Evolutionary conservation across 1,140 invertebrate genomes (phyloP).

Genomic region (Heterodera schachtii): DNA sequence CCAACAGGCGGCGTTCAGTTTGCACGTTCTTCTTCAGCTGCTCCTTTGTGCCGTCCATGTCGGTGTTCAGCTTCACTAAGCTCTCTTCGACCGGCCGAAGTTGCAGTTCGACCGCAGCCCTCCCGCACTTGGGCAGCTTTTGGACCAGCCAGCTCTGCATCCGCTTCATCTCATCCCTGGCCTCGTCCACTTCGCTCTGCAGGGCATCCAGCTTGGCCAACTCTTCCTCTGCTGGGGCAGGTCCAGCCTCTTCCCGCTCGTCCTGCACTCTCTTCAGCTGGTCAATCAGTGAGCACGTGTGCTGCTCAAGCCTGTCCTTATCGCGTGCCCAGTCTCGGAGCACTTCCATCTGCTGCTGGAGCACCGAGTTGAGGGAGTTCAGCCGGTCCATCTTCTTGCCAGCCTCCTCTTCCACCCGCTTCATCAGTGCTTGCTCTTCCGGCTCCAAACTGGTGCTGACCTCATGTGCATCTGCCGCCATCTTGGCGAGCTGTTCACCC

Average conservation of each 20-base stretch:
- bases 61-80: slow-evolving; percentile 15
- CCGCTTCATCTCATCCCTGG: slow-evolving; percentile 7
- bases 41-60: slow-evolving; percentile 7
- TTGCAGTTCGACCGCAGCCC: slow-evolving; percentile 3
- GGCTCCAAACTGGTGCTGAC: slow-evolving; percentile 14
- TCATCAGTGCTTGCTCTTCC: slow-evolving; percentile 19
- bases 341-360: slow-evolving; percentile 30
- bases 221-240: slow-evolving; percentile 22
- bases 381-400: slow-evolving; percentile 19
- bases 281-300: slow-evolving; percentile 7
- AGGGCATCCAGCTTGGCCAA: slow-evolving; percentile 26
- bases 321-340: slow-evolving; percentile 5
- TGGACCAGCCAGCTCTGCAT: slow-evolving; percentile 19
- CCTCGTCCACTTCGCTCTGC: neutral
- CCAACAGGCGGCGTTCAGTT: slow-evolving; percentile 7
- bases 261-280: slow-evolving; percentile 18
- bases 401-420: slow-evolving; percentile 17
- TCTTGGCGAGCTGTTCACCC: slow-evolving; percentile 3
- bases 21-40: slow-evolving; percentile 16
- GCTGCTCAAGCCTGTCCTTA: slow-evolving; percentile 17
- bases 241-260: neutral
- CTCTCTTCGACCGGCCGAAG: neutral
- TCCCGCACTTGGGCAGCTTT: neutral
- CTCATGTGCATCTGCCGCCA: neutral
- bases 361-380: slow-evolving; percentile 10